These are phyloP conservation scores for Brassicogethes aeneus DNA, from an alignment of 2,888 invertebrate species.

Conservation along the genomic window DNA sequence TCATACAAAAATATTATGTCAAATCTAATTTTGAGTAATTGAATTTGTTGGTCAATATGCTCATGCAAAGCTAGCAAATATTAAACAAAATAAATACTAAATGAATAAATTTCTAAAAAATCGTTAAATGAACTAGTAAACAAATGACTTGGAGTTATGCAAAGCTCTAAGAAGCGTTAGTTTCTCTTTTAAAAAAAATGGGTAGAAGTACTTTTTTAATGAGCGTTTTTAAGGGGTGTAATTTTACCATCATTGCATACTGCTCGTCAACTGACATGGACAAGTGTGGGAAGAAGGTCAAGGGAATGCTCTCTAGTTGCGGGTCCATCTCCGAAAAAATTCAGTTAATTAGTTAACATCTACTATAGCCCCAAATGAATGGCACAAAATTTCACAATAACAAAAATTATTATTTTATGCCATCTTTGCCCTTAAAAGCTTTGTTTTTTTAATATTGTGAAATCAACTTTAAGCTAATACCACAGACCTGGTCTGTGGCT, in stretches of 20 bases:
- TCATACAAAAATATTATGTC: neutral
- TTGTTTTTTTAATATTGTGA: too few relatives aligned
- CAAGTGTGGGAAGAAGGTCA: conserved; percentile 40
- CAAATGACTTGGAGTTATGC: too few relatives aligned
- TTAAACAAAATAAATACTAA: neutral
- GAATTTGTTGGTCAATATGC: neutral
- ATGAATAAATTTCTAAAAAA: neutral
- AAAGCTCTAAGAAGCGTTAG: conserved; percentile 4
- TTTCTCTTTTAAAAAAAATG: conserved; percentile 6
- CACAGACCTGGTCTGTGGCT: too few relatives aligned
- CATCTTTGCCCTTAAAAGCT: too few relatives aligned
- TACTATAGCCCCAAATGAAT: conserved; percentile 4
- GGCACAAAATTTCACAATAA: conserved; percentile 3
- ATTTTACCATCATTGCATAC: conserved; percentile 42
- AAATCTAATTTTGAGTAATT: neutral
- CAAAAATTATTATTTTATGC: too few relatives aligned
- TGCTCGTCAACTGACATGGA: conserved; percentile 42
- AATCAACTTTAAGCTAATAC: too few relatives aligned
- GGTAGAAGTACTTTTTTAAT: conserved; percentile 6
- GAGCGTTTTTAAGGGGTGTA: conserved; percentile 7
- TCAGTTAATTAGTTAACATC: conserved; percentile 29
- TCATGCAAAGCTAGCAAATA: neutral
- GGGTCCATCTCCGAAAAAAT: conserved; percentile 45
- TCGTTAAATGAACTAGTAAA: too few relatives aligned
- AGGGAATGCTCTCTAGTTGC: conserved; percentile 47